Evolutionary conservation across 2,797 vertebrate species (phyloP).

Genomic region (Linurgus olivaceus): DNA sequence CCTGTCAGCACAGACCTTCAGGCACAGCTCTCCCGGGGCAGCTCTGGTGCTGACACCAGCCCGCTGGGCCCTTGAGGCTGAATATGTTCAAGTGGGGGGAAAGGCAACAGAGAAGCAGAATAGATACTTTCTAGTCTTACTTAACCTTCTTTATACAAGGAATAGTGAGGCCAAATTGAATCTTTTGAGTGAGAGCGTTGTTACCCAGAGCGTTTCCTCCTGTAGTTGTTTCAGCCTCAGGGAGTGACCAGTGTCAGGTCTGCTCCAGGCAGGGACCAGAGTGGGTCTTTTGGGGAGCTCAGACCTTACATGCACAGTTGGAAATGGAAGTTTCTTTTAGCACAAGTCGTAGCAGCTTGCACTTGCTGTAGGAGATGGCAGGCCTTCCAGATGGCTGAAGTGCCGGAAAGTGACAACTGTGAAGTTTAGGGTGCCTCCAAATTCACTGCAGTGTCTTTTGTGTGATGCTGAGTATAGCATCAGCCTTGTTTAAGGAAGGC

Average conservation of each 20-base stretch:
- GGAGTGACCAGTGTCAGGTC: neutral
- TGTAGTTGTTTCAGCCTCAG: neutral
- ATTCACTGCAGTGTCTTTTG: conserved; percentile 48
- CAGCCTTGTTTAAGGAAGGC: conserved; percentile 31
- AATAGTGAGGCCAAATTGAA: neutral
- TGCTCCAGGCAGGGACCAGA: neutral
- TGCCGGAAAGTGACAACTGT: conserved; percentile 51
- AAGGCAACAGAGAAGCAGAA: neutral
- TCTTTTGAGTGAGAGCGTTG: neutral
- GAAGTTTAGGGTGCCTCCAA: conserved; percentile 53
- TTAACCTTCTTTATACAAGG: neutral
- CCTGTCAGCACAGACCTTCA: neutral
- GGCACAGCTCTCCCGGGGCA: neutral
- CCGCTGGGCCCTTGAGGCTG: accelerated
- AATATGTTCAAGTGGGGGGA: neutral
- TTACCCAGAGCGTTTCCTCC: neutral
- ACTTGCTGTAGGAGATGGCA: conserved; percentile 53
- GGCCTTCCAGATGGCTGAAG: conserved; percentile 53
- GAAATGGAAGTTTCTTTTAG: conserved; percentile 30
- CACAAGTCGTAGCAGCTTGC: conserved; percentile 28
- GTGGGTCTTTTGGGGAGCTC: neutral
- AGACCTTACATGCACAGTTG: neutral
- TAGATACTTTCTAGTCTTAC: neutral
- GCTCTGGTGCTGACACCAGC: neutral
- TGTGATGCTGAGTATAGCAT: conserved; percentile 12